These are phyloP conservation scores for Chaetops frenatus DNA, from an alignment of 2,113 vertebrate species.

Conservation along the genomic window DNA sequence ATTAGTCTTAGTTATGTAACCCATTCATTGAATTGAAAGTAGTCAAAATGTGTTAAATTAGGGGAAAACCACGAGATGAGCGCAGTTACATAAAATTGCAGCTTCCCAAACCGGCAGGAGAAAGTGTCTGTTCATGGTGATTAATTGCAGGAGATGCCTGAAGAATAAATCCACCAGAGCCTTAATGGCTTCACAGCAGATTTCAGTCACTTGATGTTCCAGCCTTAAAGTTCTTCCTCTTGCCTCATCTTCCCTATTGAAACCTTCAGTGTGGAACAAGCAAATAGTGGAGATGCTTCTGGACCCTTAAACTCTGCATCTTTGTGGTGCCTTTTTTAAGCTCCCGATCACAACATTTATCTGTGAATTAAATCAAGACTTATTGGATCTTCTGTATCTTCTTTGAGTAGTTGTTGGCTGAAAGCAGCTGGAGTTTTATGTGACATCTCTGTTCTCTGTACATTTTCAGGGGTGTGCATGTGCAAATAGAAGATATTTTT, in stretches of 20 bases:
- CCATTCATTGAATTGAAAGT: neutral
- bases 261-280: neutral
- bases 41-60: neutral
- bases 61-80: neutral
- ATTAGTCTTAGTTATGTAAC: constrained; percentile 23
- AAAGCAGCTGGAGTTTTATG: neutral
- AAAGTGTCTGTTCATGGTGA: neutral
- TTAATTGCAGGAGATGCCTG: neutral
- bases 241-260: neutral
- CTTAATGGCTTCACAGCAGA: neutral
- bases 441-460: neutral
- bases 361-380: neutral
- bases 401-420: neutral
- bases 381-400: neutral
- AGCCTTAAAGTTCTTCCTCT: neutral
- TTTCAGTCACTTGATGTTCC: neutral
- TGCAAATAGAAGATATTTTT: neutral
- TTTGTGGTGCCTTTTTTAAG: neutral
- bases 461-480: accelerated
- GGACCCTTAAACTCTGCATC: neutral
- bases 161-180: neutral
- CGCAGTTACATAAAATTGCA: neutral
- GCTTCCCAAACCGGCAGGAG: neutral
- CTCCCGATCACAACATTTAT: neutral
- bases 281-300: neutral